Conservation (phyloP, 2,113 vertebrate genomes). For the Campylomormyrus tamandua region DNA sequence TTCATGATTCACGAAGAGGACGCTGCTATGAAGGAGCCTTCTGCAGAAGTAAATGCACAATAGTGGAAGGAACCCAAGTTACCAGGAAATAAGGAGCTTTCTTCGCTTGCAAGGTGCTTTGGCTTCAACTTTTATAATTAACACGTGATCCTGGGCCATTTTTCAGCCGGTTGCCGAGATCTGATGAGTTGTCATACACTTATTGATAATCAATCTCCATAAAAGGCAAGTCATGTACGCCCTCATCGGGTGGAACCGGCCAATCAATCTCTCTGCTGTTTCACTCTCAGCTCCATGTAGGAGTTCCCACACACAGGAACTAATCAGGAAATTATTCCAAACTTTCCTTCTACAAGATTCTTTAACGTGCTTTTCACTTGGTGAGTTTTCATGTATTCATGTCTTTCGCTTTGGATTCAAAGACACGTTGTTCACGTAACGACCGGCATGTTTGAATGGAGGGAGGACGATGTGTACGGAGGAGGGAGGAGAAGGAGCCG, state of each 20-base stretch:
- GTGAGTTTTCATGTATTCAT: not conserved
- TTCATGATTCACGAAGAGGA: not conserved
- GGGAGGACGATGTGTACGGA: not conserved
- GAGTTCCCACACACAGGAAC: not conserved
- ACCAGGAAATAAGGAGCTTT: not conserved
- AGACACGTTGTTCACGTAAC: not conserved
- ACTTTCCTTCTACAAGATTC: not conserved
- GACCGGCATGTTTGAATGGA: too few species aligned
- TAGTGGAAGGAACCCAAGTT: not conserved
- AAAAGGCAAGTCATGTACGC: slow-evolving; percentile 2
- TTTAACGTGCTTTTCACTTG: not conserved
- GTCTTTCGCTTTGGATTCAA: not conserved
- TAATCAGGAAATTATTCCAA: not conserved
- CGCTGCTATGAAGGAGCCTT: not conserved
- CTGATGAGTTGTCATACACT: not conserved
- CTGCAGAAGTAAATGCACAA: not conserved
- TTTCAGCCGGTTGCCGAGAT: slow-evolving; percentile 3
- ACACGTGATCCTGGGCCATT: not conserved
- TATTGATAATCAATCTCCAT: slow-evolving; percentile 14
- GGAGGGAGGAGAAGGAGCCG: slow-evolving; percentile 14
- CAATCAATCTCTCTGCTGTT: not conserved
- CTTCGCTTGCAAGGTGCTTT: not conserved
- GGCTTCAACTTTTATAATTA: not conserved
- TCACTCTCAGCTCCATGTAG: not conserved
- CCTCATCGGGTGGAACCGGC: not conserved